Conservation (phyloP, 2,797 vertebrate genomes). For the Cyclura pinguis region DNA sequence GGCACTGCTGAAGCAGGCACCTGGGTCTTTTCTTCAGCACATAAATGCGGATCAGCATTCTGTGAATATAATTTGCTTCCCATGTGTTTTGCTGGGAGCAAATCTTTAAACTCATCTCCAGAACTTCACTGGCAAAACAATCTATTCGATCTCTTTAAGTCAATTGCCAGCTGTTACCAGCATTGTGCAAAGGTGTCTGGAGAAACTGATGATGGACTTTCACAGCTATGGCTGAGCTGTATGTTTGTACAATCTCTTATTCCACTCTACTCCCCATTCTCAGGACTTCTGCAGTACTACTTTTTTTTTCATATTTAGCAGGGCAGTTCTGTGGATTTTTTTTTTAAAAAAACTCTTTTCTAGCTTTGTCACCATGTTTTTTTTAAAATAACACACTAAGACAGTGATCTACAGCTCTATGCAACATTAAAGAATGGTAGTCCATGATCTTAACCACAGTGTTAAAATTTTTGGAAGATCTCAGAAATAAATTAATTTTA, state of each 20-base stretch:
- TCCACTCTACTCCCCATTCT: not conserved
- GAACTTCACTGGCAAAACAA: slow-evolving; percentile 16
- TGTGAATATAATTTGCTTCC: not conserved
- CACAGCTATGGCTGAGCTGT: not conserved
- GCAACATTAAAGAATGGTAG: not conserved
- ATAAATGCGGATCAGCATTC: slow-evolving; percentile 44
- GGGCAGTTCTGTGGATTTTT: not conserved
- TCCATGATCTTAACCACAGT: not conserved
- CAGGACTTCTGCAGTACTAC: not conserved
- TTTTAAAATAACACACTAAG: not conserved
- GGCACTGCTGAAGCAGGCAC: slow-evolving; percentile 8
- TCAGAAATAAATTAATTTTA: not conserved
- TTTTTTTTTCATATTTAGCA: not conserved
- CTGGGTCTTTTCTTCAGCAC: slow-evolving; percentile 34
- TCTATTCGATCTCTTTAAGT: slow-evolving; percentile 11
- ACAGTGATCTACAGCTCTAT: not conserved
- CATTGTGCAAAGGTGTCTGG: not conserved
- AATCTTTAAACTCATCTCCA: slow-evolving; percentile 25
- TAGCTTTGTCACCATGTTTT: not conserved
- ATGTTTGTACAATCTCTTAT: not conserved
- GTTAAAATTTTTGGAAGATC: not conserved
- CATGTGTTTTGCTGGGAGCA: slow-evolving; percentile 26
- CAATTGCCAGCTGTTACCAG: slow-evolving; percentile 25
- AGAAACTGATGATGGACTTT: slow-evolving; percentile 29
- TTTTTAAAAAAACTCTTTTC: not conserved